A percentile compares a stretch with the other conserved stretches of the same genome.
These are phyloP conservation scores for Dinomys branickii DNA, from an alignment of 2,113 vertebrate genomes.

Conservation along the genomic window DNA sequence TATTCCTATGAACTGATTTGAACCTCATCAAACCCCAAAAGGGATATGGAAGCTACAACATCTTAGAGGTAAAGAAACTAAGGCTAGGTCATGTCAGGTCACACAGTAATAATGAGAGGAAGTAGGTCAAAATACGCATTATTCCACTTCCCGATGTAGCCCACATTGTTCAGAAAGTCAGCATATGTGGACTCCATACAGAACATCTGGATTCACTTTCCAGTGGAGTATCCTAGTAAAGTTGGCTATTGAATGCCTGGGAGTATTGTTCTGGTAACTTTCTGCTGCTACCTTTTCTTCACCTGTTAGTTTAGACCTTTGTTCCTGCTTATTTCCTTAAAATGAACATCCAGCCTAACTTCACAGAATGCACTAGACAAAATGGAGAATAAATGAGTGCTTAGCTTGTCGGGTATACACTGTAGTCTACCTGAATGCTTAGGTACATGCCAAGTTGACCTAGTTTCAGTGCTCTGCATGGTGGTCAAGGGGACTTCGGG, in stretches of 20 bases:
- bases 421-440: background rate
- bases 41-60: background rate
- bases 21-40: background rate
- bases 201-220: background rate
- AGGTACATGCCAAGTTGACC: background rate
- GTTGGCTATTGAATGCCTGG: background rate
- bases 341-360: background rate
- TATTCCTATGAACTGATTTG: background rate
- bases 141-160: background rate
- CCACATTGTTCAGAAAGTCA: background rate
- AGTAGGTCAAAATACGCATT: background rate
- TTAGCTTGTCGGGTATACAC: background rate
- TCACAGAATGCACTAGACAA: background rate
- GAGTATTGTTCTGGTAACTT: background rate
- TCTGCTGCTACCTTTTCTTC: background rate
- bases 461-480: background rate
- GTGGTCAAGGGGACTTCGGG: background rate
- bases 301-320: background rate
- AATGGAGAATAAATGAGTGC: background rate
- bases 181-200: background rate
- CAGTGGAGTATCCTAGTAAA: background rate
- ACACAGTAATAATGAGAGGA: background rate
- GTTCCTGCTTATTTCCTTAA: conserved; percentile 2
- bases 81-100: background rate
- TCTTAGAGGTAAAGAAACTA: conserved; percentile 13